Evolutionary conservation across 64 coral and sea anemone genomes (phyloP), one percentile per base, ranked within the genome.

Genomic region (Pocillopora verrucosa): DNA sequence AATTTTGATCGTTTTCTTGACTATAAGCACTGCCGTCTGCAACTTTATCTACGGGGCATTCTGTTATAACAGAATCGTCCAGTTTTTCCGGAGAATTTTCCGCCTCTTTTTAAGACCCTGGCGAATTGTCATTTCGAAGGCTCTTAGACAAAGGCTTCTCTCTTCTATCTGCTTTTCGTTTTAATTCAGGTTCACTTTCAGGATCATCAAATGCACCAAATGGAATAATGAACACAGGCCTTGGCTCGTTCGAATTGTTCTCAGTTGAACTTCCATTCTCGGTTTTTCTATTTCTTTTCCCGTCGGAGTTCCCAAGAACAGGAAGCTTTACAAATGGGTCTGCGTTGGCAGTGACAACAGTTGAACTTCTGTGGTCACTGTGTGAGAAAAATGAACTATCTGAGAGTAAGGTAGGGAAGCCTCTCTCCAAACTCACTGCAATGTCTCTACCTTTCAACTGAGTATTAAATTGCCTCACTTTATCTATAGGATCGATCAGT

Each of bases 181-280:
- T 84, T 19, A 16, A 65, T 13, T 84, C 81, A 45, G 61, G 70
- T 19, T 84, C 81, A 2, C 4, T 37, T 69, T 86, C 94, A 36
- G 94, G 94, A 61, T 96, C 94, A 93, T 96, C 94, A 69, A 96
- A 93, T 61, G 94, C 65, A 70, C 82, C 91, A 93, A 96, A 96
- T 11, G 94, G 94, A 65, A 96, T 96, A 37, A 96, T 96, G 15
- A 96, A 84, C 25, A 96, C 88, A 16, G 88, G 88, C 76, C 62
- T 90, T 2, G 88, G 82, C 58, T 96, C 94, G 16, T 72, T 41
- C 65, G 83, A 84, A 37, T 16, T 73, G 13, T 19, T 36, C 22
- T 88, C 72, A 35, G 10, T 56, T 37, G 24, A 16, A 19, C 0
- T 74, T 64, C 56, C 25, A 74, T 34, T 25, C 5, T 36, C 56